phyloP scores from a whole-genome alignment of 2,888 invertebrate species.

The Leucophora obtusa region DNA sequence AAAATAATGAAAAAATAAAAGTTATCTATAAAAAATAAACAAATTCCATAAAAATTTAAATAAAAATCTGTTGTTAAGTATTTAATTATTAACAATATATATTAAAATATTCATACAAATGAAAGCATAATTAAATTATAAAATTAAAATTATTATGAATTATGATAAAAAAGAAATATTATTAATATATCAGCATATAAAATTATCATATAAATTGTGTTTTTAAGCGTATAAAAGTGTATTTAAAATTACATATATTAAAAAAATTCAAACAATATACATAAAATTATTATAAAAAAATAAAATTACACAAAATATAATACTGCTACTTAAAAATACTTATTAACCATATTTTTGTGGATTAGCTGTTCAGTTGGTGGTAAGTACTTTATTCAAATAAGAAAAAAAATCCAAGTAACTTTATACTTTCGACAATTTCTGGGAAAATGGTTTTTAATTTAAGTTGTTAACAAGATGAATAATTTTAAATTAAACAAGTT shows the following conservation, averaged over 20 bases:
- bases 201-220: background rate
- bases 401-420: no score
- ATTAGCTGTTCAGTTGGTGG: constrained; percentile 36
- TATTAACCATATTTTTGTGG: constrained; percentile 28
- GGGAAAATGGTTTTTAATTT: no score
- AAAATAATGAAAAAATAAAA: background rate
- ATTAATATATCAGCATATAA: background rate
- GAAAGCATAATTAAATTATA: background rate
- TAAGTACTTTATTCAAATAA: constrained; percentile 2
- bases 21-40: background rate
- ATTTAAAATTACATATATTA: background rate
- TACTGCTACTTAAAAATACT: background rate
- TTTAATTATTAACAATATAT: background rate
- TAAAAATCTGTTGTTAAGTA: background rate
- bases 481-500: no score
- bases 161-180: background rate
- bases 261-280: background rate
- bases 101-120: background rate
- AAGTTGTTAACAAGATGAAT: no score
- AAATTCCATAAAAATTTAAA: background rate
- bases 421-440: no score
- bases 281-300: background rate
- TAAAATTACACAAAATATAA: background rate
- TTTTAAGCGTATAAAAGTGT: background rate
- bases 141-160: background rate